Conservation (phyloP, 2,888 invertebrate species). For the Vannuccia rotundouncinata region DNA sequence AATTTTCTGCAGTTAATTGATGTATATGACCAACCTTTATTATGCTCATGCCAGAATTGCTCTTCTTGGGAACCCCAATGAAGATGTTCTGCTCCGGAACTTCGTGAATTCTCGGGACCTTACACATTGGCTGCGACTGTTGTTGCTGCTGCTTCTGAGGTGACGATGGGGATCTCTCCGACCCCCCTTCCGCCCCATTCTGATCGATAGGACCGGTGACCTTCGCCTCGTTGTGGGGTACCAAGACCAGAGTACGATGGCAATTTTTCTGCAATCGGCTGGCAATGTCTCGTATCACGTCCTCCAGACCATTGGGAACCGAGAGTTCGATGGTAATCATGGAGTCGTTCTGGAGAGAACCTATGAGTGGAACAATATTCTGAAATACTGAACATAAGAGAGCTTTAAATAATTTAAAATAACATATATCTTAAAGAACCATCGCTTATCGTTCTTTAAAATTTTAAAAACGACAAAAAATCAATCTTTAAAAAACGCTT, state of each 20-base stretch:
- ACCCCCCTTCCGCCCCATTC: not conserved
- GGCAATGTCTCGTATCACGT: not conserved
- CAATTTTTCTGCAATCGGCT: not conserved
- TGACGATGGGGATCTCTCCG: too few relatives aligned
- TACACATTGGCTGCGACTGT: too few relatives aligned
- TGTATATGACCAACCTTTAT: not conserved
- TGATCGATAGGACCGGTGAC: too few relatives aligned
- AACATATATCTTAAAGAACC: too few relatives aligned
- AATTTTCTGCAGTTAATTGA: too few relatives aligned
- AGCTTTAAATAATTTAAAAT: too few relatives aligned
- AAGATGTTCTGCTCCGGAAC: not conserved
- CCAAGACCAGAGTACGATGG: not conserved
- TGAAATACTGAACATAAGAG: too few relatives aligned
- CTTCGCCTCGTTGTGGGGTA: not conserved
- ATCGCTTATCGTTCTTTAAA: too few relatives aligned
- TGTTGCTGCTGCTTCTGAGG: too few relatives aligned
- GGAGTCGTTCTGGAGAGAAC: too few relatives aligned
- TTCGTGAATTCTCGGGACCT: not conserved
- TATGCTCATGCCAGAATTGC: not conserved
- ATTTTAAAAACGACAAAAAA: not conserved
- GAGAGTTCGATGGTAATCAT: not conserved
- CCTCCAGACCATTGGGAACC: not conserved
- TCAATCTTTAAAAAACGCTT: not conserved
- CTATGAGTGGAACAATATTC: too few relatives aligned
- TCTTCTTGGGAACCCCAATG: not conserved